These are phyloP conservation scores for Amphipoea lucens DNA, from an alignment of 2,888 invertebrate genomes.

Conservation along the genomic window DNA sequence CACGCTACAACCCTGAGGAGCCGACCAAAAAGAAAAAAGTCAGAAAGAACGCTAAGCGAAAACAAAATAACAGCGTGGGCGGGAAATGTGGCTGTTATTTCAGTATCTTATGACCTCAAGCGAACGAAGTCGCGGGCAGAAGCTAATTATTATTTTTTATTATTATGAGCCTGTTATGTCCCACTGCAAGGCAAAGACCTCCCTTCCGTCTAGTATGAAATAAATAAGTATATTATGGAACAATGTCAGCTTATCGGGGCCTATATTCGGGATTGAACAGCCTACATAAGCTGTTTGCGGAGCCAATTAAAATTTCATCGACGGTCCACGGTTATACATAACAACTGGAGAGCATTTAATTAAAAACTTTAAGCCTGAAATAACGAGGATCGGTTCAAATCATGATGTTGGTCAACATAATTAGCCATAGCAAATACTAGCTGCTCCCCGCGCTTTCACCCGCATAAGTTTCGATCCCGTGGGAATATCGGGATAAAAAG, in stretches of 20 bases:
- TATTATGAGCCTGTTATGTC: too few species aligned
- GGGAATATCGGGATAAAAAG: too few species aligned
- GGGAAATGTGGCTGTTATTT: not conserved
- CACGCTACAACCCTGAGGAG: not conserved
- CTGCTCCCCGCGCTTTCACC: too few species aligned
- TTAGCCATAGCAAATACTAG: slow-evolving; percentile 2
- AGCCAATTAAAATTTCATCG: slow-evolving; percentile 37
- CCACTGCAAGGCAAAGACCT: too few species aligned
- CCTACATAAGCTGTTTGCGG: not conserved
- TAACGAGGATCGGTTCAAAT: not conserved
- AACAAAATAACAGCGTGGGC: not conserved
- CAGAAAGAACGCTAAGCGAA: not conserved
- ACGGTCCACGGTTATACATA: slow-evolving; percentile 1
- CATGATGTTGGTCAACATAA: slow-evolving; percentile 9
- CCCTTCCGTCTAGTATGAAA: not conserved
- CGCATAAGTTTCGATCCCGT: too few species aligned
- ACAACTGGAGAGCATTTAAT: slow-evolving; percentile 19
- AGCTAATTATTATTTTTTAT: too few species aligned
- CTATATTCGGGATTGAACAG: not conserved
- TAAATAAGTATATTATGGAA: not conserved
- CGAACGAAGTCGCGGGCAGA: too few species aligned
- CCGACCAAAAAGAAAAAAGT: not conserved
- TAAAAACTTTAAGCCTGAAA: slow-evolving; percentile 38
- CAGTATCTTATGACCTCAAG: not conserved
- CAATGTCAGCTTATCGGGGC: not conserved